A percentile compares a stretch with the other conserved stretches of the same genome.
These are phyloP conservation scores for Rhagophthalmus giganteus DNA, from an alignment of 2,888 invertebrate species.

Conservation along the genomic window DNA sequence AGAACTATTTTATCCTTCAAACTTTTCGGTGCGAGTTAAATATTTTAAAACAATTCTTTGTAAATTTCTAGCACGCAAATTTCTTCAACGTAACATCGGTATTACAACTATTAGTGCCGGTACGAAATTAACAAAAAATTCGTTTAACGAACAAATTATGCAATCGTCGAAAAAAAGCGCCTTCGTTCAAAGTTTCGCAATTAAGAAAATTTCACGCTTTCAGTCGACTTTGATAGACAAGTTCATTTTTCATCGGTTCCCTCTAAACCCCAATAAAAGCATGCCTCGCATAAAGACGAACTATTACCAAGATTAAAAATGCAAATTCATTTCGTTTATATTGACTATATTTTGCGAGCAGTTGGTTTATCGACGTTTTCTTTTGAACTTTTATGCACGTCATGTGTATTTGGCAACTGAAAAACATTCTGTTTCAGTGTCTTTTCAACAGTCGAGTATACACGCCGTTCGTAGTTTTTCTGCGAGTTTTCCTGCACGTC, in stretches of 20 bases:
- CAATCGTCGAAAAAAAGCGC: neutral
- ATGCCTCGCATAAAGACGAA: neutral
- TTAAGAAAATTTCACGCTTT: constrained; percentile 19
- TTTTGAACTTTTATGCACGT: constrained; percentile 2
- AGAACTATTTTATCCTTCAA: no score
- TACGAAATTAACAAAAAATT: no score
- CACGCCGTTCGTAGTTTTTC: constrained; percentile 55
- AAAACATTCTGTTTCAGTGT: constrained; percentile 46
- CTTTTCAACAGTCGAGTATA: constrained; percentile 55
- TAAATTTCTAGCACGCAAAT: no score
- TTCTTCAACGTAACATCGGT: no score
- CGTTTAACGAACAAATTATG: no score
- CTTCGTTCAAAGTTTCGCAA: constrained; percentile 23
- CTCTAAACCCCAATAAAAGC: neutral
- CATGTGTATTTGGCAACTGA: constrained; percentile 12
- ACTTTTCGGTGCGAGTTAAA: no score
- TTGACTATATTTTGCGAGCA: neutral
- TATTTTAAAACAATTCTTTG: no score
- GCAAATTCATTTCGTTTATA: neutral
- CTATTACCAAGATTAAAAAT: neutral
- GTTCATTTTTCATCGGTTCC: constrained; percentile 3
- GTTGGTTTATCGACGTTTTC: constrained; percentile 3
- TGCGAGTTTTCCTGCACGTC: constrained; percentile 53
- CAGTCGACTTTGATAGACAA: constrained; percentile 2
- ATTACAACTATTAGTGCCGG: no score